A percentile compares a stretch with the other conserved stretches of the same genome.
Evolutionary conservation across 2,888 invertebrate genomes (phyloP).

Genomic region (Mystacides longicornis): DNA sequence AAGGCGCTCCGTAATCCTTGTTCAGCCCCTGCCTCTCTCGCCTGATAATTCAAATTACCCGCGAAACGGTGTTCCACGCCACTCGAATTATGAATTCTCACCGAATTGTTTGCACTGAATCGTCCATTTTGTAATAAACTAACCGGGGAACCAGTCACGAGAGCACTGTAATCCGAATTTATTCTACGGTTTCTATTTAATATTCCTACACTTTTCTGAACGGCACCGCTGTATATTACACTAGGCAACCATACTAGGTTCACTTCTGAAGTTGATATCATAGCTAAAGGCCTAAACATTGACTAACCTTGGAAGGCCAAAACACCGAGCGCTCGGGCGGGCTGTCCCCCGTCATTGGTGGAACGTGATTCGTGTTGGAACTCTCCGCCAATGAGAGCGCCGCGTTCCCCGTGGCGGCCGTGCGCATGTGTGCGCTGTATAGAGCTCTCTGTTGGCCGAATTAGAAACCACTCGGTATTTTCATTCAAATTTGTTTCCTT

Average conservation of each 20-base stretch:
- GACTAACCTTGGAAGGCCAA: conserved; percentile 25
- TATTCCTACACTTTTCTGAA: conserved; percentile 24
- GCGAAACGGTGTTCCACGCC: conserved; percentile 13
- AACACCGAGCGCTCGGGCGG: conserved; percentile 24
- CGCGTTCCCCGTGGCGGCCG: conserved; percentile 5
- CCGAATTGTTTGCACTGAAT: conserved; percentile 23
- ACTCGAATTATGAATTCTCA: conserved; percentile 17
- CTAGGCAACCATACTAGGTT: conserved; percentile 27
- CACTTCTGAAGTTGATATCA: conserved; percentile 26
- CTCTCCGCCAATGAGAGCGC: conserved; percentile 15
- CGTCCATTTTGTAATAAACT: conserved; percentile 23
- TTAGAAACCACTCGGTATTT: conserved; percentile 10
- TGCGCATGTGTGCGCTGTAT: conserved; percentile 16
- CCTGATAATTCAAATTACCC: conserved; percentile 17
- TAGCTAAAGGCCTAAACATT: conserved; percentile 25
- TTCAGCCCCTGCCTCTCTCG: conserved; percentile 14
- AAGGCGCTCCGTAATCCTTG: conserved; percentile 14
- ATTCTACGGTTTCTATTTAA: conserved; percentile 19
- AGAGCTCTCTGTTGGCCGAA: conserved; percentile 12
- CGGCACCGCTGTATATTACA: conserved; percentile 25
- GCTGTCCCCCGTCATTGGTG: conserved; percentile 20
- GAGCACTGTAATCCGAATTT: conserved; percentile 21
- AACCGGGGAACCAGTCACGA: conserved; percentile 21
- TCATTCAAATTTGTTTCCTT: conserved; percentile 15
- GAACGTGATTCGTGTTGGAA: conserved; percentile 15